Base-by-base conservation (phyloP, 2,888 invertebrate genomes). In the Luffia ferchaultella region DNA sequence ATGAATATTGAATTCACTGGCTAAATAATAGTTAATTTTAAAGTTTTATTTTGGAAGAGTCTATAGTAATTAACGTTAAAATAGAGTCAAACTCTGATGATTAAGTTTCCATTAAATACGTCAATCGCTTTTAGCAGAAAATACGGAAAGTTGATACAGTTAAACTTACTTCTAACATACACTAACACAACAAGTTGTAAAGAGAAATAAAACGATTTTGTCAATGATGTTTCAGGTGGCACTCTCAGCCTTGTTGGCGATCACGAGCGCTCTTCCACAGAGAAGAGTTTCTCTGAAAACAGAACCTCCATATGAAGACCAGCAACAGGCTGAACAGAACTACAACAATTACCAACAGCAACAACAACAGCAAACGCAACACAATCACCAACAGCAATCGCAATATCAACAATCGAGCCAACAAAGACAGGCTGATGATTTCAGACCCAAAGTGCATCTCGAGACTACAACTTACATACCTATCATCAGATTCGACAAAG, bases 401-500 rank as follows among this genome's bases (percentile, higher is more conserved):
- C 58, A 61, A 42, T 52, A 49, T 9, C 73, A 78, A 54, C 77
- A 85, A 30, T 77, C 64, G 69, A 71, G 76, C 62, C 68, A 68
- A 50, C 47, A 61, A 44, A 77, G 74, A 54, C 68, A 62, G 30
- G 62, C 76, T 17, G 79, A 82, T 1, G 84, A 86, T 57, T 78
- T 82, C 68, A 76, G 79, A 57, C 73, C 80, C 18, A 72, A 76
- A 64, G 70, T 71, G n/a, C 67, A 70, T 18, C 57, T 77, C 50
- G 87, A 87, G 43, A 87, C 88, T 16, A 90, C 92, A 54, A 93
- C 93, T n/a, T 89, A 80, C 70, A 91, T 93, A 60, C 93, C 93
- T 16, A 93, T 93, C 65, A 87, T 93, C 54, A 86, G 88, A 58
- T 93, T 92, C 70, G 92, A 93, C 64, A 93, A 93, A 66, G 91